These are phyloP conservation scores for Drosophila sechellia DNA, from an alignment of 1,140 invertebrate genomes.

Conservation along the genomic window DNA sequence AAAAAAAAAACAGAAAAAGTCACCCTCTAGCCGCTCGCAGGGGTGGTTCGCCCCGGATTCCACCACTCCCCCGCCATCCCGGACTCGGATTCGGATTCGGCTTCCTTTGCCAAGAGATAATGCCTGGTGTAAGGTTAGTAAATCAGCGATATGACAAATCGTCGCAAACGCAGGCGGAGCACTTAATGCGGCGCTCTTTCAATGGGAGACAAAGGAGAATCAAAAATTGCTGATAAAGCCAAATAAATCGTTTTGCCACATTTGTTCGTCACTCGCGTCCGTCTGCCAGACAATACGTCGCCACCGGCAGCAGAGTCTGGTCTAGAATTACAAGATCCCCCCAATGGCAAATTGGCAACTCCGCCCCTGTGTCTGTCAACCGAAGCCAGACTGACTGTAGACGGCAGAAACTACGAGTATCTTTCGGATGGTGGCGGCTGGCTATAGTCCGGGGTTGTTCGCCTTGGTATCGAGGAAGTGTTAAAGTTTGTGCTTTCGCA, in stretches of 20 bases:
- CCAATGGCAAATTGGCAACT: slow-evolving; percentile 5
- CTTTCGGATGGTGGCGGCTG: too few species aligned
- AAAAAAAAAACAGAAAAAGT: slow-evolving; percentile 17
- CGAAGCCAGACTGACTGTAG: slow-evolving; percentile 48
- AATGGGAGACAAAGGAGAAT: slow-evolving; percentile 54
- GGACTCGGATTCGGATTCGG: slow-evolving; percentile 11
- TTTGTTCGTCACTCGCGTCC: slow-evolving; percentile 22
- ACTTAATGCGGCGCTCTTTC: slow-evolving; percentile 46
- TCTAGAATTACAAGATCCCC: slow-evolving; percentile 47
- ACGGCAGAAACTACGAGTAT: slow-evolving; percentile 25
- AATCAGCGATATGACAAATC: slow-evolving; percentile 80
- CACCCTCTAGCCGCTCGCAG: slow-evolving; percentile 23
- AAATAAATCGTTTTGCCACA: slow-evolving; percentile 74
- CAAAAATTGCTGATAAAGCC: slow-evolving; percentile 74
- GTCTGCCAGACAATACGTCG: slow-evolving; percentile 64
- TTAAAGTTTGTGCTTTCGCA: slow-evolving; percentile 52
- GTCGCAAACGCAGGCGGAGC: slow-evolving; percentile 26
- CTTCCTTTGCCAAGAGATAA: slow-evolving; percentile 61
- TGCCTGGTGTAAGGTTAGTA: slow-evolving; percentile 72
- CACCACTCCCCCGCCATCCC: slow-evolving; percentile 14
- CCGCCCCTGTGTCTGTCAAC: slow-evolving; percentile 1
- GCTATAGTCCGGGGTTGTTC: slow-evolving; percentile 21
- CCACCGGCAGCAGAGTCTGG: slow-evolving; percentile 41
- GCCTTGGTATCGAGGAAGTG: slow-evolving; percentile 24
- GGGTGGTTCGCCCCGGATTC: slow-evolving; percentile 28